Percentiles rank a stretch among this genome's conserved stretches.
Evolutionary conservation across 2,113 vertebrate species (phyloP).

Genomic region (Opisthocomus hoazin): DNA sequence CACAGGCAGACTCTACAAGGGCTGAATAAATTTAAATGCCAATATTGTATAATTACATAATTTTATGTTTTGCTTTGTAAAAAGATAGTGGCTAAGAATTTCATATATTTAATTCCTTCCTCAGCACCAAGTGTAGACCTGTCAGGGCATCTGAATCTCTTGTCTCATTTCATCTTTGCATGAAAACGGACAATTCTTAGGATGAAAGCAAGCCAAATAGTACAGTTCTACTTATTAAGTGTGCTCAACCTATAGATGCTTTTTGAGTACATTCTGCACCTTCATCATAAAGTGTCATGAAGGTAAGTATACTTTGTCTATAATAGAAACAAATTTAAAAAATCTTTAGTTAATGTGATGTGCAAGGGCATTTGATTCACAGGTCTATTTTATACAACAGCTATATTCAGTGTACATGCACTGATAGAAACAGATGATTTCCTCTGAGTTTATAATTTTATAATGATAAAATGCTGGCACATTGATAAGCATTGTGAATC

Average conservation of each 20-base stretch:
- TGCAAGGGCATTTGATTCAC: neutral
- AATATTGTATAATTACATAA: neutral
- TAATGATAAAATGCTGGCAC: neutral
- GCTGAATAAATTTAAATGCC: conserved; percentile 11
- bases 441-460: neutral
- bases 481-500: neutral
- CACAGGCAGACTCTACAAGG: neutral
- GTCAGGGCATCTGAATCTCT: neutral
- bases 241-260: neutral
- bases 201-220: neutral
- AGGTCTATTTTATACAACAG: neutral
- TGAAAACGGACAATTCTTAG: neutral
- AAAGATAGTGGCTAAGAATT: neutral
- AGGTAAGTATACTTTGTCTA: neutral
- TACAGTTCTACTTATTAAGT: neutral
- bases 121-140: neutral
- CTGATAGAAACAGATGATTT: neutral
- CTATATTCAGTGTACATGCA: neutral
- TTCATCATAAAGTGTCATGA: neutral
- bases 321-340: neutral
- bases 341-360: neutral
- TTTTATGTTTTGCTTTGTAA: neutral
- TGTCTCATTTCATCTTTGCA: neutral
- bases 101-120: neutral
- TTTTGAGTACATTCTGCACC: neutral